phyloP scores from a whole-genome alignment of 1,140 invertebrate species.

The Calliphora vicina region DNA sequence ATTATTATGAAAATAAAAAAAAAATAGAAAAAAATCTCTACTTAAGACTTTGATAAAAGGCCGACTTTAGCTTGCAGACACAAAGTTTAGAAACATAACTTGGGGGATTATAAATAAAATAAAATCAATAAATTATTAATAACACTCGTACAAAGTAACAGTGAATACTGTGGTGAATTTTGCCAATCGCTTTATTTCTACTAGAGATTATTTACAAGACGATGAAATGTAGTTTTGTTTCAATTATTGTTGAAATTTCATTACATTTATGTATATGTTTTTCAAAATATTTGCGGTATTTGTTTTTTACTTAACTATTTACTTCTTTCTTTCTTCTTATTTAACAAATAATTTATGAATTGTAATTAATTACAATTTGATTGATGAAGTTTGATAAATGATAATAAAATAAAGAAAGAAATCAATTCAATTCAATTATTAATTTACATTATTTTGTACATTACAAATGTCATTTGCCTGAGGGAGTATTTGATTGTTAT shows the following conservation, averaged over 20 bases:
- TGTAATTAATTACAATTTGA: neutral
- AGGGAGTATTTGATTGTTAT: neutral
- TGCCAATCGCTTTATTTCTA: neutral
- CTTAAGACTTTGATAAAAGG: neutral
- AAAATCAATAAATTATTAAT: neutral
- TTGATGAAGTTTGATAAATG: neutral
- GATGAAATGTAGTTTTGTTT: neutral
- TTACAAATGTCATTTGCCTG: neutral
- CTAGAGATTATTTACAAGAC: neutral
- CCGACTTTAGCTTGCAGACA: neutral
- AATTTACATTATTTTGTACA: too few relatives aligned
- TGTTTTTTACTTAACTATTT: neutral
- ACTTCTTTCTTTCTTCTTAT: neutral
- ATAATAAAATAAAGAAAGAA: too few relatives aligned
- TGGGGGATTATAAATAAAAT: neutral
- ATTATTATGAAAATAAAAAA: neutral
- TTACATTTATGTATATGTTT: neutral
- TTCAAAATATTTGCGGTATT: too few relatives aligned
- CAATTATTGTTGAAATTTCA: neutral
- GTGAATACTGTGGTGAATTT: too few relatives aligned
- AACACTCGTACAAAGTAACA: too few relatives aligned
- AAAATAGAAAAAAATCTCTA: neutral
- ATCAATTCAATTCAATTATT: too few relatives aligned
- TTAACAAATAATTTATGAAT: too few relatives aligned
- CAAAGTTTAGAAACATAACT: neutral